These are phyloP conservation scores for Ophion slaviceki DNA, from an alignment of 2,888 invertebrate species.

Conservation along the genomic window DNA sequence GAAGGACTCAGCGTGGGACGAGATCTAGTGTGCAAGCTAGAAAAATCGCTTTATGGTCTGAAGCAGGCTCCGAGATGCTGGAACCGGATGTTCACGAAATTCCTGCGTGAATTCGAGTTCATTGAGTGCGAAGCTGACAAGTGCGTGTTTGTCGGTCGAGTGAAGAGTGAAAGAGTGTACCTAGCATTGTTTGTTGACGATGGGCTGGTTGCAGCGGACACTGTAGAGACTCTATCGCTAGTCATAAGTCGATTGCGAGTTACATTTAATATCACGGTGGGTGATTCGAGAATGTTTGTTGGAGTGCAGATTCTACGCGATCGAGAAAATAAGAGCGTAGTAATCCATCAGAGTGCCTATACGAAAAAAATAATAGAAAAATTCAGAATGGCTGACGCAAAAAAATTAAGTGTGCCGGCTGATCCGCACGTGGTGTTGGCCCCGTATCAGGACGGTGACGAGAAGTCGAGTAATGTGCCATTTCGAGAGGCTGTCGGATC, in stretches of 20 bases:
- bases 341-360: slow-evolving; percentile 62
- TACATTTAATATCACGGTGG: slow-evolving; percentile 47
- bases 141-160: not conserved
- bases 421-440: not conserved
- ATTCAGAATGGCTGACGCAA: slow-evolving; percentile 62
- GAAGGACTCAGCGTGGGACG: slow-evolving; percentile 45
- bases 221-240: slow-evolving; percentile 12
- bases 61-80: slow-evolving; percentile 49
- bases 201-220: slow-evolving; percentile 1
- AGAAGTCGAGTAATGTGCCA: slow-evolving; percentile 23
- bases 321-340: slow-evolving; percentile 39
- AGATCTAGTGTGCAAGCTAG: slow-evolving; percentile 6
- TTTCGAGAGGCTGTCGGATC: slow-evolving; percentile 50
- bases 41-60: slow-evolving; percentile 21
- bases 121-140: slow-evolving; percentile 13
- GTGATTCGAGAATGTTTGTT: not conserved
- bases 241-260: slow-evolving; percentile 25
- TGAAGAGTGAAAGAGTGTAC: not conserved
- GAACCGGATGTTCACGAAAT: slow-evolving; percentile 17
- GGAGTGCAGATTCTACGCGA: slow-evolving; percentile 61
- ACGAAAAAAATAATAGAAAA: slow-evolving; percentile 8
- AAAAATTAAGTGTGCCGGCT: slow-evolving; percentile 26
- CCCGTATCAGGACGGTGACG: not conserved
- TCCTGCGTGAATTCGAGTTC: slow-evolving; percentile 18
- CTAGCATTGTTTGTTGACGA: slow-evolving; percentile 17